These are phyloP conservation scores for Rousettus leschenaultii DNA, from an alignment of 2,113 vertebrate species.

Conservation along the genomic window DNA sequence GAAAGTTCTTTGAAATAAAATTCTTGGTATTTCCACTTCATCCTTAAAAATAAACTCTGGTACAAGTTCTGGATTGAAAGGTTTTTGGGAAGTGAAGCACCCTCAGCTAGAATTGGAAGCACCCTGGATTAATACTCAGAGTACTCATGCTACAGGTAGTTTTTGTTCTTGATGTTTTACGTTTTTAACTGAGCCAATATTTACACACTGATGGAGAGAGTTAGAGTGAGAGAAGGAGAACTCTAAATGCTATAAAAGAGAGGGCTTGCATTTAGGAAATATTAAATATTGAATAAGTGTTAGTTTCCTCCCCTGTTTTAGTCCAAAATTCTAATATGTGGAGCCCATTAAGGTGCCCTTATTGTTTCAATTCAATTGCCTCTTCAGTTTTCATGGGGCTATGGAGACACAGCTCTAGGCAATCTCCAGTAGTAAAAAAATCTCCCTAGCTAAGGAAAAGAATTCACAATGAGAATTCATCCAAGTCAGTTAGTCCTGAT, in stretches of 20 bases:
- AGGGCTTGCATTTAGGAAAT: background rate
- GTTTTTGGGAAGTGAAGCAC: background rate
- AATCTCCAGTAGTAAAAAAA: background rate
- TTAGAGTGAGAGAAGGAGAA: background rate
- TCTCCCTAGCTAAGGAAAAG: background rate
- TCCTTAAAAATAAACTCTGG: slow-evolving; percentile 41
- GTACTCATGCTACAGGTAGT: background rate
- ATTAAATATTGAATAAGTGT: background rate
- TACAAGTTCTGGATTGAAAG: background rate
- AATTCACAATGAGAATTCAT: background rate
- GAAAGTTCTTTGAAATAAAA: slow-evolving; percentile 19
- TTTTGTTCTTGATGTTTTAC: background rate
- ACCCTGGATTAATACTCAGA: background rate
- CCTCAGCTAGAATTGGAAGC: background rate
- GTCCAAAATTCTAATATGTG: background rate
- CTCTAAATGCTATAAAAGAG: background rate
- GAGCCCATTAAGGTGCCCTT: background rate
- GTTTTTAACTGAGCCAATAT: background rate
- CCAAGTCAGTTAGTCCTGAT: background rate
- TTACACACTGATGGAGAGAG: background rate
- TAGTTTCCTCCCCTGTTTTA: background rate
- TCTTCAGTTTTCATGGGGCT: background rate
- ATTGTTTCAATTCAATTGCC: background rate
- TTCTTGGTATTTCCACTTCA: background rate
- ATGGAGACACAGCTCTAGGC: background rate